Evolutionary conservation across 2,888 invertebrate genomes (phyloP), one percentile per base, ranked within the genome.

Genomic region (Elegia similella): DNA sequence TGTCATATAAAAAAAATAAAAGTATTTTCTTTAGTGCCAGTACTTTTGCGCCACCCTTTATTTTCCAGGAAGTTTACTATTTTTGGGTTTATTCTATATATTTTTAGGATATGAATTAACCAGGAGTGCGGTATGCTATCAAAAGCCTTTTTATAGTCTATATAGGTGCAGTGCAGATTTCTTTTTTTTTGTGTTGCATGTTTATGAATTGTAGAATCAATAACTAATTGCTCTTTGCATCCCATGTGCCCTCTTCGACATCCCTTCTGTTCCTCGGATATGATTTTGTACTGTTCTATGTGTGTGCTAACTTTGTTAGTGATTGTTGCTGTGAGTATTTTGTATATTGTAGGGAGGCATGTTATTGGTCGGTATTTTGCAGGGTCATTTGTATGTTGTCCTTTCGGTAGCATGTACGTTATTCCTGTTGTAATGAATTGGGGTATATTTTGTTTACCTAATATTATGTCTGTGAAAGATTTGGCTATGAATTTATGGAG

Each of bases 101-200:
- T 46, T 46, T 46, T 17, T 17, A 46, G 12, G 6, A 46, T 17
- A 2, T 17, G 15, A 7, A 46, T 7, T 16, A 46, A 17, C 46
- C 46, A 46, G 7, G 46, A 46, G 17, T 46, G 46, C 1, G 46
- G 46, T 6, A 46, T 12, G 46, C 46, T 46, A 46, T 46, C 46
- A 10, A 17, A 46, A 8, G 46, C 46, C 10, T 46, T 46, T 46
- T 46, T 15, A 17, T 46, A 46, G 16, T 46, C 46, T 7, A 46
- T 46, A 17, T 17, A 10, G 23, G 23, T 46, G 46, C 16, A 46
- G 17, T 46, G 17, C 16, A 17, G 2, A 17, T 46, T 17, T 46
- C 17, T 6, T 15, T 17, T 46, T 17, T 17, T 46, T 17, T 12
- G 12, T 16, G 1, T 46, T 17, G 46, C 17, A 5, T 46, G 46